These are phyloP conservation scores for Isichthys henryi DNA, from an alignment of 2,113 vertebrate species.

Conservation along the genomic window DNA sequence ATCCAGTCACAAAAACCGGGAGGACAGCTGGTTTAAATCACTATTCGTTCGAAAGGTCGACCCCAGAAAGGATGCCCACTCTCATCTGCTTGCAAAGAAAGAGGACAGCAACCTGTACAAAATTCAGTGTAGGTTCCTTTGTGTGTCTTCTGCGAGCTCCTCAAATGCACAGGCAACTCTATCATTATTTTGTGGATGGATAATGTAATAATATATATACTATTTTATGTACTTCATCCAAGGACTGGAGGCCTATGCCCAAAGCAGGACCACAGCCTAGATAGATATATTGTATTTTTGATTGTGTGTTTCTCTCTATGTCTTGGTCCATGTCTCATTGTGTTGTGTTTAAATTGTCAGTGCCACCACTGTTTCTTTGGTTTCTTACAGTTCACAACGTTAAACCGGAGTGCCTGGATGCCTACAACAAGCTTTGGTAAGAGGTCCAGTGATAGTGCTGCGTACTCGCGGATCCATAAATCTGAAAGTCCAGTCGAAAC, in stretches of 20 bases:
- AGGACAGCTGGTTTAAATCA: slow-evolving; percentile 94
- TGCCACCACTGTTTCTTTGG: slow-evolving; percentile 40
- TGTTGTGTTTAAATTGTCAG: not conserved
- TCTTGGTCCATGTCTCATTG: not conserved
- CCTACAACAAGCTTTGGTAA: slow-evolving; percentile 95
- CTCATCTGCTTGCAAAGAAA: slow-evolving; percentile 88
- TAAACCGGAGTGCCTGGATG: slow-evolving; percentile 92
- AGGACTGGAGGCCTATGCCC: too few species aligned
- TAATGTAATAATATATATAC: not conserved
- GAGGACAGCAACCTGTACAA: slow-evolving; percentile 96
- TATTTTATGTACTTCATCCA: too few species aligned
- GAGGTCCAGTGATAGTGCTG: slow-evolving; percentile 22
- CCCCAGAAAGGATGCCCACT: slow-evolving; percentile 93
- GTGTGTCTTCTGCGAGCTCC: not conserved
- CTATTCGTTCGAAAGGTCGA: slow-evolving; percentile 94
- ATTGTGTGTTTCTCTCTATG: not conserved
- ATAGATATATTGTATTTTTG: not conserved
- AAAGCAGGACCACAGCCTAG: not conserved
- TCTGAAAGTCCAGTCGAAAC: not conserved
- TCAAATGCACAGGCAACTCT: not conserved
- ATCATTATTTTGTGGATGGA: not conserved
- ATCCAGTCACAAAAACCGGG: slow-evolving; percentile 53
- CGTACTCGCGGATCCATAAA: not conserved
- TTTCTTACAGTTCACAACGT: slow-evolving; percentile 93
- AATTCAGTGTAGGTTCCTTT: slow-evolving; percentile 79